A percentile compares a stretch with the other conserved stretches of the same genome.
These are phyloP conservation scores for Thereva unica DNA, from an alignment of 2,888 invertebrate genomes.

Conservation along the genomic window DNA sequence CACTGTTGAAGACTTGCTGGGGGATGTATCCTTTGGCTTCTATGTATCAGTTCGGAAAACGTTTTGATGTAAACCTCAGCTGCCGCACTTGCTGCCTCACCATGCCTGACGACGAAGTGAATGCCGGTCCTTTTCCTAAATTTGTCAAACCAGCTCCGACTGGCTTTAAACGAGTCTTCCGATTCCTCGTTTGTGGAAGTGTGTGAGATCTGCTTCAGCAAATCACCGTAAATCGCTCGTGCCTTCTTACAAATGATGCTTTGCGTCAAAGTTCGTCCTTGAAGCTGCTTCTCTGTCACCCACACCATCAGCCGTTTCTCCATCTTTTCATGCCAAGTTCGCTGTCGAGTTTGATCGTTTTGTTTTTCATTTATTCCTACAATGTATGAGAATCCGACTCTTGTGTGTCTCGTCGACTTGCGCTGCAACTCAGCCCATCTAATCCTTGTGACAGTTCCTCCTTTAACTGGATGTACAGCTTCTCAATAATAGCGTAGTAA, in stretches of 20 bases:
- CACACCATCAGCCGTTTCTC: conserved; percentile 27
- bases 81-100: conserved; percentile 38
- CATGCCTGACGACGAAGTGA: conserved; percentile 41
- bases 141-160: conserved; percentile 46
- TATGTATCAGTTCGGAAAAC: conserved; percentile 22
- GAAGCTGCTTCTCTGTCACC: conserved; percentile 28
- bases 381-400: too few species aligned
- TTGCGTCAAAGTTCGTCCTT: conserved; percentile 23
- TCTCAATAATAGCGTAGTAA: too few species aligned
- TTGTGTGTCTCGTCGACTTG: too few species aligned
- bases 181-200: conserved; percentile 25
- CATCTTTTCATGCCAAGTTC: conserved; percentile 34
- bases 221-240: conserved; percentile 31
- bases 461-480: too few species aligned
- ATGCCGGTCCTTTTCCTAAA: conserved; percentile 45
- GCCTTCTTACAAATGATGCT: conserved; percentile 31
- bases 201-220: conserved; percentile 30
- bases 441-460: too few species aligned
- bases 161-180: conserved; percentile 29
- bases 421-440: too few species aligned
- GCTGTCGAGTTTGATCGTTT: too few species aligned
- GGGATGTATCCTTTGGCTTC: conserved; percentile 34
- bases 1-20: conserved; percentile 38
- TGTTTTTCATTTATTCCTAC: too few species aligned
- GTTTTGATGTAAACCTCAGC: conserved; percentile 14